phyloP scores from a whole-genome alignment of 2,113 vertebrate species.

The Typhlomys cinereus region DNA sequence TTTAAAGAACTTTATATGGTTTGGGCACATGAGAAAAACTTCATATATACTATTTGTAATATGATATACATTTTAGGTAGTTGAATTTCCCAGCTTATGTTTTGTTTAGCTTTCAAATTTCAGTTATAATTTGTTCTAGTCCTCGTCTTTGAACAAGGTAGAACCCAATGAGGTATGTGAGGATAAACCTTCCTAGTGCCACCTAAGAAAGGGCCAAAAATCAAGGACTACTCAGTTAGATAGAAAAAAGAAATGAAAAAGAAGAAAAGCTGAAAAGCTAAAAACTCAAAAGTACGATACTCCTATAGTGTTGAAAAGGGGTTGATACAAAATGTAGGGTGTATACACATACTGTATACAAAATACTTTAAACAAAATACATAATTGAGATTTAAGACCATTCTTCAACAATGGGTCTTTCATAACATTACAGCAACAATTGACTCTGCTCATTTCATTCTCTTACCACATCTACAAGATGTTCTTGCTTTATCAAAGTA shows the following conservation, averaged over 20 bases:
- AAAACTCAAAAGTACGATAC: neutral
- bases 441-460: neutral
- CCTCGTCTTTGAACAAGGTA: neutral
- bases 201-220: slow-evolving; percentile 37
- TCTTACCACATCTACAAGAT: neutral
- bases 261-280: neutral
- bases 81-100: neutral
- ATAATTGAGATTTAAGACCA: neutral
- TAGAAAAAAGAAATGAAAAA: slow-evolving; percentile 36
- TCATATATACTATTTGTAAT: neutral
- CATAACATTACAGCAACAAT: neutral
- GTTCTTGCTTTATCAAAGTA: neutral
- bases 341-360: neutral
- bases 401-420: neutral
- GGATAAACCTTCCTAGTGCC: neutral
- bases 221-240: neutral
- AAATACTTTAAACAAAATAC: neutral
- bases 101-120: slow-evolving; percentile 7
- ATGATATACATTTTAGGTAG: neutral
- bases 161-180: neutral
- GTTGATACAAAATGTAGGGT: neutral
- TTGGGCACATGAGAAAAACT: neutral
- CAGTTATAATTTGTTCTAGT: neutral
- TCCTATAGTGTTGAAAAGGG: neutral
- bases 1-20: neutral